A percentile compares a stretch with the other conserved stretches of the same genome.
Conservation (phyloP, 2,888 invertebrate genomes). For the Cephonodes hylas region DNA sequence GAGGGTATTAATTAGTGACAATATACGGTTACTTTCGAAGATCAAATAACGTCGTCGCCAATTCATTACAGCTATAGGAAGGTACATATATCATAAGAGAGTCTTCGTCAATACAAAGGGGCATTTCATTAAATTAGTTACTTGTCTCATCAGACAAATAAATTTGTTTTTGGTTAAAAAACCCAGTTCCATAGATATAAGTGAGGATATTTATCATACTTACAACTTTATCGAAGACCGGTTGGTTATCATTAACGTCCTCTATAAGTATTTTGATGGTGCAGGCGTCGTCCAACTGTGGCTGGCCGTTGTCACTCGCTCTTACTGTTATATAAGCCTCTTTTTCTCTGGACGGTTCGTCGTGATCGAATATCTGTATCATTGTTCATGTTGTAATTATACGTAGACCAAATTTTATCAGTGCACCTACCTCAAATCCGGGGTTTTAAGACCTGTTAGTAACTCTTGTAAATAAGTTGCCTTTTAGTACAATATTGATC, state of each 20-base stretch:
- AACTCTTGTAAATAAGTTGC: neutral
- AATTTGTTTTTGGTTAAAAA: neutral
- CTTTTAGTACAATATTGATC: too few species aligned
- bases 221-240: conserved; percentile 90
- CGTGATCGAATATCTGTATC: conserved; percentile 89
- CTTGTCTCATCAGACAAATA: neutral
- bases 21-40: neutral
- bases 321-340: conserved; percentile 93
- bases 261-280: conserved; percentile 94
- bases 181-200: neutral
- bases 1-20: neutral
- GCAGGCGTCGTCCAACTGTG: conserved; percentile 94
- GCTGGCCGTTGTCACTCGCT: conserved; percentile 95
- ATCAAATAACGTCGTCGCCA: neutral
- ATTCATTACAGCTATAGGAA: neutral
- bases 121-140: neutral
- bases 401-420: neutral
- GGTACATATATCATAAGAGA: neutral
- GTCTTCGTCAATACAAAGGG: neutral
- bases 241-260: conserved; percentile 96
- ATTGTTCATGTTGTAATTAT: conserved; percentile 20
- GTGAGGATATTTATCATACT: conserved; percentile 53
- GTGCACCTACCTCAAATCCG: conserved; percentile 39
- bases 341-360: conserved; percentile 92
- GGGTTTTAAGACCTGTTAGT: conserved; percentile 22